Base-by-base conservation (phyloP, 2,113 vertebrate species). In the Dendrocopos noguchii region DNA sequence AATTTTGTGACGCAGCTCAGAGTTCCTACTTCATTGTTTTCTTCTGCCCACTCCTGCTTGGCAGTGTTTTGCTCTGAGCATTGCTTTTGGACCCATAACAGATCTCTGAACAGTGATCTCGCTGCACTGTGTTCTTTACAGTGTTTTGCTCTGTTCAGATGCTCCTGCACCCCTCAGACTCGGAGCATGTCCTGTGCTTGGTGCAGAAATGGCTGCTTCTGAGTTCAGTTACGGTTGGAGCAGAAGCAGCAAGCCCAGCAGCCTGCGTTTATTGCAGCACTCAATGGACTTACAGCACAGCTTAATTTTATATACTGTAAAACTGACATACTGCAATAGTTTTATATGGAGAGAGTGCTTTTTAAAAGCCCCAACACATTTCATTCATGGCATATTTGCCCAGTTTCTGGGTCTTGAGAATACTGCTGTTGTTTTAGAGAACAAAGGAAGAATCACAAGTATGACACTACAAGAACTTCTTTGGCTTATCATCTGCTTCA, bases 11-110 rank as follows among this genome's bases (percentile, higher is more conserved):
- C 50, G 44, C 66, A 76, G 73, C 63, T 74, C 70, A 10, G 82
- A 80, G 50, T 16, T 93, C 85, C 72, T 64, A 6, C 85, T 91
- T 44, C 65, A 72, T 66, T 0, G 0, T 24, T 80, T 73, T 25
- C 13, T 24, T 86, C 73, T 93, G 24, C 92, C 80, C 66, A 34
- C 80, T 88, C 63, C 86, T 76, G 66, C 70, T 75, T 86, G 83
- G 65, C 80, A 86, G 57, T 9, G 75, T 70, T 65, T 72, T 25
- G 9, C 60, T 80, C 44, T 2, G 4, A 88, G 66, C 44, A 1
- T 3, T 91, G 56, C 5, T 2, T 85, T 71, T 94, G 80, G 77
- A 39, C 24, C 44, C n/a, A 4, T 15, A 74, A 57, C 73, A 94
- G 73, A 34, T 84, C 74, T 72, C 77, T 88, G 77, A 87, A 52